These are phyloP conservation scores for Axis porcinus DNA, from an alignment of 2,113 vertebrate genomes.

Conservation along the genomic window DNA sequence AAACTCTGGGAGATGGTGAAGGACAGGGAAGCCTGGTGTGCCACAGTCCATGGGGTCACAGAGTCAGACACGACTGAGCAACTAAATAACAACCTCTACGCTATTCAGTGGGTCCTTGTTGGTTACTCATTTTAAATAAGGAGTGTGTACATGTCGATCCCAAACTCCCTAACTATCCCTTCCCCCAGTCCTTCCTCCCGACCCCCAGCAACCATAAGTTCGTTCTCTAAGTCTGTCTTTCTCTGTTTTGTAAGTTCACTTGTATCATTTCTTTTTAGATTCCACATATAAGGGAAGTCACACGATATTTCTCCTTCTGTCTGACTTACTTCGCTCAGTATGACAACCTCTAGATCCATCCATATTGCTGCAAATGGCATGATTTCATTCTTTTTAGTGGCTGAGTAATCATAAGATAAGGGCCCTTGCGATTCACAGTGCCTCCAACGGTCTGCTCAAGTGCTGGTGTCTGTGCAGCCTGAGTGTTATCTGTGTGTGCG, in stretches of 20 bases:
- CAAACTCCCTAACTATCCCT: neutral
- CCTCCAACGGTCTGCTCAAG: neutral
- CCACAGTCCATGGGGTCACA: neutral
- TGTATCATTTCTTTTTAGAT: neutral
- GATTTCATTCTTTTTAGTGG: neutral
- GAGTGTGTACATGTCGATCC: neutral
- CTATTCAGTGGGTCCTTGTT: neutral
- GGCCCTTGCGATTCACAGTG: fast-evolving
- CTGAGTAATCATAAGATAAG: neutral
- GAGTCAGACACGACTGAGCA: fast-evolving
- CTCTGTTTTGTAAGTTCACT: neutral
- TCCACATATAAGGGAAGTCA: neutral
- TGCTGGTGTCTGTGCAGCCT: fast-evolving
- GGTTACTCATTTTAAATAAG: neutral
- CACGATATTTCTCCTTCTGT: neutral
- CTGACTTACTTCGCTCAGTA: neutral
- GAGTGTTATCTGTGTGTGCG: neutral
- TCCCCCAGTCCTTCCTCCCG: neutral
- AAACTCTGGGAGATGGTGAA: neutral
- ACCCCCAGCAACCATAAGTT: neutral
- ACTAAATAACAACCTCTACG: neutral
- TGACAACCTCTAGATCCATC: neutral
- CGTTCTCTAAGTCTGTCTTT: neutral
- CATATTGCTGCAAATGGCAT: neutral
- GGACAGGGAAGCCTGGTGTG: neutral